Percentiles rank a stretch among this genome's conserved stretches.
phyloP scores from a whole-genome alignment of 2,888 invertebrate species.

The Tigriopus californicus region DNA sequence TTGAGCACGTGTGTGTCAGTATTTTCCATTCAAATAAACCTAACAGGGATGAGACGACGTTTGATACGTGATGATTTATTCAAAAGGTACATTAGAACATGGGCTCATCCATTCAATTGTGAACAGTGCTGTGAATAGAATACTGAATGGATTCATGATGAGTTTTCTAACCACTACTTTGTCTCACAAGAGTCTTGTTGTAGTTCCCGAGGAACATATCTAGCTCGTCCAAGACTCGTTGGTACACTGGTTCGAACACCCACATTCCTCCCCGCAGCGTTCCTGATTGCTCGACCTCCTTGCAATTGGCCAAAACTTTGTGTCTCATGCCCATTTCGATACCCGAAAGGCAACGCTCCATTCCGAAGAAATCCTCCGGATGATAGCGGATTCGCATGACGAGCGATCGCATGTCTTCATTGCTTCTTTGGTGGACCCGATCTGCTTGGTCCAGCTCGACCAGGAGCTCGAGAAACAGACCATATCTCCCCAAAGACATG shows the following conservation, averaged over 20 bases:
- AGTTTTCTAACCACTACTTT: no score
- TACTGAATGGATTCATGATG: no score
- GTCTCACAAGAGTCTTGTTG: background rate
- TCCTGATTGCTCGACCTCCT: background rate
- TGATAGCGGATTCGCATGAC: background rate
- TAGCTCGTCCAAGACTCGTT: conserved; percentile 1
- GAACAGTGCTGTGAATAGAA: no score
- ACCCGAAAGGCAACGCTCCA: conserved; percentile 4
- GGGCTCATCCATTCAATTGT: no score
- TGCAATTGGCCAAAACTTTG: background rate
- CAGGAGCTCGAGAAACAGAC: background rate
- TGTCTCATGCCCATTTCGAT: background rate
- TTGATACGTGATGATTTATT: no score
- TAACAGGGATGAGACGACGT: no score
- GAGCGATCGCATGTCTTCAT: background rate
- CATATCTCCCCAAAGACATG: background rate
- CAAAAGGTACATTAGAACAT: no score
- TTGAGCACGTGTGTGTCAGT: no score
- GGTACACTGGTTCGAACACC: conserved; percentile 6
- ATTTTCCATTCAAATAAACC: no score
- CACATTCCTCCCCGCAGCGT: background rate
- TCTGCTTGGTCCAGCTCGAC: background rate
- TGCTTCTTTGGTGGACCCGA: background rate
- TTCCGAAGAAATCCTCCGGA: conserved; percentile 4
- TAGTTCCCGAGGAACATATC: background rate